Conservation (phyloP, 1,140 invertebrate genomes). For the Lamellibrachia luymesi region DNA sequence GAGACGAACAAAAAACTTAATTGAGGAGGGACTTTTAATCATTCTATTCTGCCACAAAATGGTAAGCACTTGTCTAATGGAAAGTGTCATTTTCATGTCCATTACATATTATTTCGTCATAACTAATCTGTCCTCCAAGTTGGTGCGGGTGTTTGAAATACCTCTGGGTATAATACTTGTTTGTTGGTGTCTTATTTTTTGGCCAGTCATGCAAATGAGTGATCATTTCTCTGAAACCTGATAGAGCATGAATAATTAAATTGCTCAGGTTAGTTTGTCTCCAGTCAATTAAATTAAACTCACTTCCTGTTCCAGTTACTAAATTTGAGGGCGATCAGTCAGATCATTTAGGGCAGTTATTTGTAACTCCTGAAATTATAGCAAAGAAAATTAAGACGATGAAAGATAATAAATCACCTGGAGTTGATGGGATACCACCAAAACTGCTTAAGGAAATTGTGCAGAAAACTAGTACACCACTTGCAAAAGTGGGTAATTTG, state of each 20-base stretch:
- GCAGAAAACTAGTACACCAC: no score
- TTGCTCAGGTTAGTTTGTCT: neutral
- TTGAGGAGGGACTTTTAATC: no score
- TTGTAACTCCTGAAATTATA: no score
- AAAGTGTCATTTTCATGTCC: neutral
- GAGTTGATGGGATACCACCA: no score
- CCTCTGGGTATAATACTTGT: neutral
- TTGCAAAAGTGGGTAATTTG: no score
- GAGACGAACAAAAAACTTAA: no score
- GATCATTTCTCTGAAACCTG: neutral
- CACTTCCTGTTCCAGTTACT: no score
- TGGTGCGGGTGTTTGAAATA: neutral
- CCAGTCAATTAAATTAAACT: neutral
- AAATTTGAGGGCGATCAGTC: no score
- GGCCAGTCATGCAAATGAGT: neutral
- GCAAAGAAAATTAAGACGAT: no score
- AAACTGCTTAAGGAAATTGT: no score
- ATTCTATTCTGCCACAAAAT: neutral
- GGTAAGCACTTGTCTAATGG: neutral
- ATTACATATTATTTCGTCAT: neutral
- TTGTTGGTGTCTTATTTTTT: neutral
- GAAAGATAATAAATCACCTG: no score
- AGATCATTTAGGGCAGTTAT: no score
- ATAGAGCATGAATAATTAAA: neutral
- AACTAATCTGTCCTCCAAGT: neutral